Base-by-base conservation (phyloP, 1,140 invertebrate genomes). In the Diploscapter pachys region DNA sequence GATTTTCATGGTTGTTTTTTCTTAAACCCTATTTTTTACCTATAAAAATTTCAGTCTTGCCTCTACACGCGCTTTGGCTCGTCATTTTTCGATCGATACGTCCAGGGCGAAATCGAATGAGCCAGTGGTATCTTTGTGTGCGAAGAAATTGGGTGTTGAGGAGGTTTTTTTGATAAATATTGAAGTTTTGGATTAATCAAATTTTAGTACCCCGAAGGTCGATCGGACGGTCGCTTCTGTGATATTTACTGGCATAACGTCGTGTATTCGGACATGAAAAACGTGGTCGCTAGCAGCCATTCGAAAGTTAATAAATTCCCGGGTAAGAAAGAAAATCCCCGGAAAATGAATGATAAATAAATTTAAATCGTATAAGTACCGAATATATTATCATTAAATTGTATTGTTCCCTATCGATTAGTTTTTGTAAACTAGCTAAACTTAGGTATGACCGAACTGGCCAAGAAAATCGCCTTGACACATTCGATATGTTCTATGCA, bases 391-490 rank as follows among this genome's bases (percentile, higher is more conserved):
- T 31, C 31, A 31, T 31, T 31, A 31, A 31, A 31, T 31, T 31
- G 31, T 31, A 31, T 31, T 31, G 31, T 31, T 31, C 31, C 31
- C 31, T 31, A 31, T 31, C 31, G 31, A 31, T 31, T 31, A 31
- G 31, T 31, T 31, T 31, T 31, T 31, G 31, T 31, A 0, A 31
- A 31, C 31, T 31, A 31, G 31, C 1, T 31, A 31, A 31, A 31
- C 78, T 63, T 69, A 88, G 88, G 87, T 8, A 88, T 89, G 83
- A 81, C 82, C 51, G 87, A 89, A 68, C 81, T 88, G 2, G 84
- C 88, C 63, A 86, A 85, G 65, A 89, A 89, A 80, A 86, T 88
- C 13, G 83, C 86, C 31, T 79, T 89, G 51, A 88, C 88, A 49
- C 84, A 87, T 70, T 80, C 87, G 8, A 79, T 89, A 48, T 82